Conservation (phyloP, 2,113 vertebrate genomes). For the Pagrus major region DNA sequence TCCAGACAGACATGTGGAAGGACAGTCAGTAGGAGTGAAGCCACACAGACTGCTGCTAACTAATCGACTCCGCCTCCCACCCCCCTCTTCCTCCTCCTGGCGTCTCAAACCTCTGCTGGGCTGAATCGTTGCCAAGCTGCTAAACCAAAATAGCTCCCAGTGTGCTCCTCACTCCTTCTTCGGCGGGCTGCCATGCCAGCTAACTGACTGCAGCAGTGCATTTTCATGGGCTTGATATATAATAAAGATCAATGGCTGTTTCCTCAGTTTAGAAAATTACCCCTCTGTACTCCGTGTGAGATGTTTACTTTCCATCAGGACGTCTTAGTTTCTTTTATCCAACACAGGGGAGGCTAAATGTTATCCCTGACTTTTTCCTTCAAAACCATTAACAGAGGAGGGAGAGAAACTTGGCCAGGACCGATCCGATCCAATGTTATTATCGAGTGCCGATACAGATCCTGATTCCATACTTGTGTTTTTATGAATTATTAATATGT, state of each 20-base stretch:
- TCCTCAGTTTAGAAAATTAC: constrained; percentile 47
- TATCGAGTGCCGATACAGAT: too few species aligned
- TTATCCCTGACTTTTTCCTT: neutral
- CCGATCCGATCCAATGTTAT: too few species aligned
- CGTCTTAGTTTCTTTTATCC: constrained; percentile 10
- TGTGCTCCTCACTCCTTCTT: constrained; percentile 31
- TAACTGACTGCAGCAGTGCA: constrained; percentile 12
- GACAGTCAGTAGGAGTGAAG: constrained; percentile 48
- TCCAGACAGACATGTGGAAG: constrained; percentile 44
- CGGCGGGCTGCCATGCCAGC: constrained; percentile 51
- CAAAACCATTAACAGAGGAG: neutral
- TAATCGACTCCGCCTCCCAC: constrained; percentile 28
- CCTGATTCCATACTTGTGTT: too few species aligned
- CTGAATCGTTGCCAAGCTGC: constrained; percentile 41
- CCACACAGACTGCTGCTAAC: constrained; percentile 40
- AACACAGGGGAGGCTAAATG: neutral
- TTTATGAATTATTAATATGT: too few species aligned
- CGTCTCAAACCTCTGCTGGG: constrained; percentile 40
- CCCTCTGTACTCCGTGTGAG: constrained; percentile 51
- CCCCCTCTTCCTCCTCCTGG: neutral
- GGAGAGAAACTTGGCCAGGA: neutral
- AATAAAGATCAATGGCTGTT: constrained; percentile 54
- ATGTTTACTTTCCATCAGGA: constrained; percentile 48
- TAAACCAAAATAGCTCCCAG: constrained; percentile 63
- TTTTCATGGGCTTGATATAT: constrained; percentile 45